Conservation (phyloP, 2,888 invertebrate genomes). For the Lucinisca nassula region DNA sequence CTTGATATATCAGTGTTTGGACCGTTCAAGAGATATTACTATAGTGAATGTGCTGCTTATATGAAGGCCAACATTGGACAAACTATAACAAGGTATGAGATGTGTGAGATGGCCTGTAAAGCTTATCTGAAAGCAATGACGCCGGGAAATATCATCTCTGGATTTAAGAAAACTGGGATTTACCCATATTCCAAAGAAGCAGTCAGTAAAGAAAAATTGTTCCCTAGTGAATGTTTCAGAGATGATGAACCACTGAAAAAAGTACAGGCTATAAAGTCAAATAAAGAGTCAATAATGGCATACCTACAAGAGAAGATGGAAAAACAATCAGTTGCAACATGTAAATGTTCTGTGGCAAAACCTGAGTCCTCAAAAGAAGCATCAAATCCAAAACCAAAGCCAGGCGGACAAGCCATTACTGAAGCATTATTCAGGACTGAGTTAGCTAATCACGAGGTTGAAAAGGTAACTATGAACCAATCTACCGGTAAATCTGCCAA, state of each 20-base stretch:
- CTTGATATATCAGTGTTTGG: conserved; percentile 37
- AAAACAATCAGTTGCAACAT: background rate
- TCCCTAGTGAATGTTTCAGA: background rate
- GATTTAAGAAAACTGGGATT: conserved; percentile 52
- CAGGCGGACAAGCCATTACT: background rate
- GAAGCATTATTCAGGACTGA: background rate
- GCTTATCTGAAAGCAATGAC: conserved; percentile 43
- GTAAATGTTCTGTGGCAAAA: background rate
- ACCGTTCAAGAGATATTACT: conserved; percentile 35
- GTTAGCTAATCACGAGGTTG: background rate
- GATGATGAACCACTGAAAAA: background rate
- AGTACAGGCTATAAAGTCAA: background rate
- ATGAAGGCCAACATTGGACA: conserved; percentile 79
- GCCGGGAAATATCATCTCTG: conserved; percentile 34
- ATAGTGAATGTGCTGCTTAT: conserved; percentile 12
- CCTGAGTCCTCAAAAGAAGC: background rate
- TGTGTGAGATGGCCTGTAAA: conserved; percentile 42
- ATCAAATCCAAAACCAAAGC: background rate
- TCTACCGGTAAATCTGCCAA: too few relatives aligned
- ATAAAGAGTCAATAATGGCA: background rate
- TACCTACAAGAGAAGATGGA: background rate
- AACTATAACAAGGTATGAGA: conserved; percentile 74
- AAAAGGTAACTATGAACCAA: background rate
- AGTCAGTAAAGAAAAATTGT: background rate
- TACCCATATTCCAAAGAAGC: too few relatives aligned